Percentiles rank a stretch among this genome's conserved stretches.
Conservation (phyloP, 1,140 invertebrate genomes). For the Pseudobourletiella spinata region DNA sequence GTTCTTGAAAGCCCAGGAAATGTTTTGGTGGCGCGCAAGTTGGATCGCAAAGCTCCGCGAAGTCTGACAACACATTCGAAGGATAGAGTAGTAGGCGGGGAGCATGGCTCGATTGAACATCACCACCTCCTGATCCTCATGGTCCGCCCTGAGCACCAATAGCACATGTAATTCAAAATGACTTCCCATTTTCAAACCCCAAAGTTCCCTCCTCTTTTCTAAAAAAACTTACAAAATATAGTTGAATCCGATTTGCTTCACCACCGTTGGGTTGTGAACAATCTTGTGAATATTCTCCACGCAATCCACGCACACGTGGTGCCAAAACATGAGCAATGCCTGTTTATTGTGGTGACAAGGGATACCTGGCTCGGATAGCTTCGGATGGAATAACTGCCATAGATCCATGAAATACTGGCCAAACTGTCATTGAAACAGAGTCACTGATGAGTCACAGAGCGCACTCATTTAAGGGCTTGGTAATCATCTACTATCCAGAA, state of each 20-base stretch:
- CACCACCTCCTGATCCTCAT: slow-evolving; percentile 89
- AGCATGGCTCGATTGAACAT: slow-evolving; percentile 87
- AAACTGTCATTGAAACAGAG: slow-evolving; percentile 52
- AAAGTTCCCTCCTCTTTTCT: background rate
- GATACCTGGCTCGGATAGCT: slow-evolving; percentile 87
- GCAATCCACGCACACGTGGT: slow-evolving; percentile 82
- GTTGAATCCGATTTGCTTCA: slow-evolving; percentile 91
- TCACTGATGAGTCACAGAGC: too few relatives aligned
- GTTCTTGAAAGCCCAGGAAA: slow-evolving; percentile 93
- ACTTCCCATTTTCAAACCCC: too few relatives aligned
- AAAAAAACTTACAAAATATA: slow-evolving; percentile 90
- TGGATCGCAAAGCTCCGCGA: slow-evolving; percentile 73
- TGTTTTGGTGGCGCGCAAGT: slow-evolving; percentile 82
- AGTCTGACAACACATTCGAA: slow-evolving; percentile 78
- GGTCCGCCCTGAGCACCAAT: slow-evolving; percentile 65
- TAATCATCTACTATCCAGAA: too few relatives aligned
- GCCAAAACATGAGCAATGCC: slow-evolving; percentile 83
- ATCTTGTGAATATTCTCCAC: slow-evolving; percentile 84
- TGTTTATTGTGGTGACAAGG: slow-evolving; percentile 92
- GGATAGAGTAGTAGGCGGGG: slow-evolving; percentile 85
- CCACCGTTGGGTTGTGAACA: slow-evolving; percentile 68
- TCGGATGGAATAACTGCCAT: slow-evolving; percentile 89
- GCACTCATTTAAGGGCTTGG: too few relatives aligned
- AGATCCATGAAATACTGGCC: slow-evolving; percentile 80
- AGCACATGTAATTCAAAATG: too few relatives aligned